These are phyloP conservation scores for Drosophila cognata DNA, from an alignment of 2,888 invertebrate genomes.

Conservation along the genomic window DNA sequence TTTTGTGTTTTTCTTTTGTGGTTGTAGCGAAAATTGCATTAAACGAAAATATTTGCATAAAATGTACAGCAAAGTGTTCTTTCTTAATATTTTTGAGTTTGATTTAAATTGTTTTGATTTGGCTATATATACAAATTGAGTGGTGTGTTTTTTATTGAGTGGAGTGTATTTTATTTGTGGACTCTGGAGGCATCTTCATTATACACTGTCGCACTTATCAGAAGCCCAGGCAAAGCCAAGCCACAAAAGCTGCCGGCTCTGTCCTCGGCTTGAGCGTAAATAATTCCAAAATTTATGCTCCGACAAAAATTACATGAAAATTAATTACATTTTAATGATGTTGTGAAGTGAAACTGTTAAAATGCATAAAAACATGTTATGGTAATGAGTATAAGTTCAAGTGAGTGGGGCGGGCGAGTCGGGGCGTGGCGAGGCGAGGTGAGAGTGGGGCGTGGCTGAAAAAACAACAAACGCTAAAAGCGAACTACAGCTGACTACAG, in stretches of 20 bases:
- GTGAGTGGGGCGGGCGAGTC: slow-evolving; percentile 24
- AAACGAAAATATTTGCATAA: slow-evolving; percentile 61
- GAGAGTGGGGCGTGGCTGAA: slow-evolving; percentile 31
- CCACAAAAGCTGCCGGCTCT: slow-evolving; percentile 67
- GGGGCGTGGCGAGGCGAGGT: slow-evolving; percentile 7
- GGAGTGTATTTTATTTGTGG: slow-evolving; percentile 18
- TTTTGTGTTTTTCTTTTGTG: slow-evolving; percentile 1
- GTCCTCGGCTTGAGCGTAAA: slow-evolving; percentile 81
- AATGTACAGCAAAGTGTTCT: slow-evolving; percentile 62
- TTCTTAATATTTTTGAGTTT: slow-evolving; percentile 17
- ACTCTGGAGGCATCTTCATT: slow-evolving; percentile 58
- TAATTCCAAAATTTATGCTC: slow-evolving; percentile 85
- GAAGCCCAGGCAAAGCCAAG: slow-evolving; percentile 82
- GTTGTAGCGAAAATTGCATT: slow-evolving; percentile 48
- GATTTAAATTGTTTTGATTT: slow-evolving; percentile 14
- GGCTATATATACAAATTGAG: slow-evolving; percentile 64
- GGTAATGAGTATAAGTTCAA: slow-evolving; percentile 53
- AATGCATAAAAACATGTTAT: slow-evolving; percentile 61
- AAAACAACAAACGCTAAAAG: slow-evolving; percentile 52
- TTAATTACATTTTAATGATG: slow-evolving; percentile 78
- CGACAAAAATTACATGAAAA: slow-evolving; percentile 84
- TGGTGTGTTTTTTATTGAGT: slow-evolving; percentile 28
- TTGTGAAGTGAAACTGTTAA: slow-evolving; percentile 58
- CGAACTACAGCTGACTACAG: slow-evolving; percentile 61
- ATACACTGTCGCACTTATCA: slow-evolving; percentile 84